Conservation (phyloP, 2,888 invertebrate genomes). For the Papilio demoleus region DNA sequence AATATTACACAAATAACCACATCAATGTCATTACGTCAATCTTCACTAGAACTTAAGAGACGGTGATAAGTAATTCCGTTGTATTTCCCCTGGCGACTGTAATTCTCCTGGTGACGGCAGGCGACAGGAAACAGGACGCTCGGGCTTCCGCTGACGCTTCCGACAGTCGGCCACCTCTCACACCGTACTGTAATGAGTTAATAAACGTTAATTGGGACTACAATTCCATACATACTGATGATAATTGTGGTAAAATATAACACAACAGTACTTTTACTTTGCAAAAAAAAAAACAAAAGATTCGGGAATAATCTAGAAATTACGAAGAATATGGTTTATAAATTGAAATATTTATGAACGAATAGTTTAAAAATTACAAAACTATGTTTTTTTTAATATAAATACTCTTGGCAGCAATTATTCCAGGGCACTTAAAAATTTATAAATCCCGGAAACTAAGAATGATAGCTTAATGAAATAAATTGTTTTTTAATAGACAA, state of each 20-base stretch:
- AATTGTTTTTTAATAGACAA: background rate
- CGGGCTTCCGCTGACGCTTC: constrained; percentile 68
- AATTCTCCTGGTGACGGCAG: constrained; percentile 39
- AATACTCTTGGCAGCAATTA: too few species aligned
- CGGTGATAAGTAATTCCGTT: constrained; percentile 18
- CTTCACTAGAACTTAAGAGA: background rate
- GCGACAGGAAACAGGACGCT: constrained; percentile 61
- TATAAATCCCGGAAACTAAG: too few species aligned
- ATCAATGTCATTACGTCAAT: background rate
- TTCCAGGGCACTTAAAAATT: too few species aligned
- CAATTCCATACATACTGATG: background rate
- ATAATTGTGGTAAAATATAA: background rate
- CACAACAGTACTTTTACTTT: background rate
- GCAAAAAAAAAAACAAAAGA: background rate
- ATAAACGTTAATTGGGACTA: constrained; percentile 2
- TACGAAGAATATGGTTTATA: too few species aligned
- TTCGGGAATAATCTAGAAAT: background rate
- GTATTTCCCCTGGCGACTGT: constrained; percentile 35
- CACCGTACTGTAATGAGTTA: constrained; percentile 23
- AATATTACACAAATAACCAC: background rate
- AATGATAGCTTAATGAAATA: too few species aligned
- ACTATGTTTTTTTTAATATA: too few species aligned
- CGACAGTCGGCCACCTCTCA: constrained; percentile 41
- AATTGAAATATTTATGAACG: too few species aligned
- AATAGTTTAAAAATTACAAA: too few species aligned